Evolutionary conservation across 2,797 vertebrate species (phyloP), one percentile per base, ranked within the genome.

Genomic region (Momotus momota): DNA sequence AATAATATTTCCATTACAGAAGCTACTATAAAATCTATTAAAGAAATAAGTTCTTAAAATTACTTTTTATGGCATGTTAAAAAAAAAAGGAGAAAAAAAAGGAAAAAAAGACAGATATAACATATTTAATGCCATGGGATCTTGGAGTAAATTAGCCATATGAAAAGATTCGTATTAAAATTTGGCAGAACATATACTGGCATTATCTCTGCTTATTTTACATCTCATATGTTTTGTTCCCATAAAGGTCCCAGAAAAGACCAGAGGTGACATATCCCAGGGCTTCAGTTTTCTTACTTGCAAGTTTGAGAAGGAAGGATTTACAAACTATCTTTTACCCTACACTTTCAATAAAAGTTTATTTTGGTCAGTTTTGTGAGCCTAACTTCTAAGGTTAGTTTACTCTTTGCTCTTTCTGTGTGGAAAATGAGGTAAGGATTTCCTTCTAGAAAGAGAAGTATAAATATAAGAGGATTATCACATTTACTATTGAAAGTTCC

Each of bases 391-490:
- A 60, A 93, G 55, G 48, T 73, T 79, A 92, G 70, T 58, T 66
- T 57, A 55, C 33, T 26, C 51, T 41, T 67, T 55, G 33, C 16
- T 26, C 46, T 61, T 93, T 94, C 58, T 72, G 19, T 62, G 60
- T 79, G 81, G 43, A 94, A 96, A 95, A 86, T 49, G 51, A 90
- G 70, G 89, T 54, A 92, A 93, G 74, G 71, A 91, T 85, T 91
- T 95, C 67, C 75, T 95, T 89, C 80, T 17, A 69, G 65, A 93
- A 89, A 23, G 41, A 96, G 60, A 93, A 86, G 22, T 62, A 86
- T 77, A 96, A 94, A 93, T 64, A 67, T 14, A 69, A 82, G 57
- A 82, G 61, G 81, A 95, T 92, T 96, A 94, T 88, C 91, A 49
- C 38, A 5, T 79, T 89, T 86, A 52, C 83, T 74, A 58, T 93